Percentiles rank a stretch among this genome's conserved stretches.
phyloP scores from a whole-genome alignment of 2,797 vertebrate species.

The Furcifer pardalis region DNA sequence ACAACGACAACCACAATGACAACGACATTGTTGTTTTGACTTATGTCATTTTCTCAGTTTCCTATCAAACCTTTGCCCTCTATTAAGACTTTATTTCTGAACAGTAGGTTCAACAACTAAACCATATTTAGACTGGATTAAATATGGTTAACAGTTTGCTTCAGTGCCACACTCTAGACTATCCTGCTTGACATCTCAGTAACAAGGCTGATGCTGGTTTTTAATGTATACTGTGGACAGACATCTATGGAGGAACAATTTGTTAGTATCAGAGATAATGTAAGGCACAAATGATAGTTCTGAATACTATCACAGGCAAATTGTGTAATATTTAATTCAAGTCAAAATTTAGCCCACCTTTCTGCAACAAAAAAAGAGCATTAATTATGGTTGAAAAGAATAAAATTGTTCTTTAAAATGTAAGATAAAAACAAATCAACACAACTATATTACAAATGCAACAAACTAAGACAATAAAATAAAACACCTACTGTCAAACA shows the following conservation, averaged over 20 bases:
- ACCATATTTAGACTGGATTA: not conserved
- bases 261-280: not conserved
- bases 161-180: not conserved
- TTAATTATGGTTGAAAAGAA: too few species aligned
- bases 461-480: too few species aligned
- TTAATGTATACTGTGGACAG: not conserved
- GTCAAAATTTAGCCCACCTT: too few species aligned
- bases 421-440: too few species aligned
- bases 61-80: not conserved
- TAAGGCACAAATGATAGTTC: not conserved
- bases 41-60: not conserved
- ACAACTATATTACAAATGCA: too few species aligned
- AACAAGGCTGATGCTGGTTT: not conserved
- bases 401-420: too few species aligned
- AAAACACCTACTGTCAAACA: too few species aligned
- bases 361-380: too few species aligned
- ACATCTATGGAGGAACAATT: not conserved
- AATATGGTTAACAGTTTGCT: too few species aligned
- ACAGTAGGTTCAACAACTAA: not conserved
- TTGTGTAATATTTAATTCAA: not conserved
- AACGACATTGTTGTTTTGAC: too few species aligned
- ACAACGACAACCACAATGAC: too few species aligned
- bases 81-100: not conserved
- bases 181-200: not conserved
- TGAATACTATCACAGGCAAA: not conserved